Evolutionary conservation across 1,140 invertebrate genomes (phyloP).

Genomic region (Cardiocondyla obscurior): DNA sequence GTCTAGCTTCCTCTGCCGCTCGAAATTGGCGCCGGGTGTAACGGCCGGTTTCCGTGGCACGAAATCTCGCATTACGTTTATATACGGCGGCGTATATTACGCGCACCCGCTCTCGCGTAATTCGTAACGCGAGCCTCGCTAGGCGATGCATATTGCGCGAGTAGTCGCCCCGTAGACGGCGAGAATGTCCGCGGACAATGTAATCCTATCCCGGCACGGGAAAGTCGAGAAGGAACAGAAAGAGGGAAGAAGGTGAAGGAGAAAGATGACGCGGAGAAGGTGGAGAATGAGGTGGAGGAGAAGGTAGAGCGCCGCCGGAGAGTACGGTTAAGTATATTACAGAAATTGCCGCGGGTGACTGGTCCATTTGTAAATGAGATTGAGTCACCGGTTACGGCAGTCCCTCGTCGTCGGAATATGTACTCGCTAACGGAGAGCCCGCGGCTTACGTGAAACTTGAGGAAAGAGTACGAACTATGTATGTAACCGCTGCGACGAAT

Average conservation of each 20-base stretch:
- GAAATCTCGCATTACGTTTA: constrained; percentile 35
- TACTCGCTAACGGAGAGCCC: constrained; percentile 51
- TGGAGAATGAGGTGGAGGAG: not conserved
- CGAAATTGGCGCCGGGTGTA: constrained; percentile 27
- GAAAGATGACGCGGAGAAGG: not conserved
- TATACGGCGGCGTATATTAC: not conserved
- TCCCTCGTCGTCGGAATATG: constrained; percentile 35
- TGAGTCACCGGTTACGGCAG: constrained; percentile 47
- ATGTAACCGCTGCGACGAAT: constrained; percentile 11
- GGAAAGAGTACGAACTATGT: not conserved
- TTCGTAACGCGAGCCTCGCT: constrained; percentile 19
- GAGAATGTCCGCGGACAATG: constrained; percentile 46
- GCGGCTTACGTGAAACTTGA: constrained; percentile 27
- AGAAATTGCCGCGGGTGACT: constrained; percentile 64
- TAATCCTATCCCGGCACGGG: constrained; percentile 18
- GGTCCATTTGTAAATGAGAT: constrained; percentile 70
- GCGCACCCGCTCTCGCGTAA: not conserved
- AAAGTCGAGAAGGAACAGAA: not conserved
- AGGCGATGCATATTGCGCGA: constrained; percentile 29
- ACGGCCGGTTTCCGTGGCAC: not conserved
- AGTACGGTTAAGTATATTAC: constrained; percentile 66
- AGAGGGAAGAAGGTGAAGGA: not conserved
- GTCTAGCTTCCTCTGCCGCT: not conserved
- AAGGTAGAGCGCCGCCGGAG: not conserved
- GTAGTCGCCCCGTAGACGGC: not conserved